phyloP scores from a whole-genome alignment of 2,113 vertebrate species.

The Eulemur macaco region DNA sequence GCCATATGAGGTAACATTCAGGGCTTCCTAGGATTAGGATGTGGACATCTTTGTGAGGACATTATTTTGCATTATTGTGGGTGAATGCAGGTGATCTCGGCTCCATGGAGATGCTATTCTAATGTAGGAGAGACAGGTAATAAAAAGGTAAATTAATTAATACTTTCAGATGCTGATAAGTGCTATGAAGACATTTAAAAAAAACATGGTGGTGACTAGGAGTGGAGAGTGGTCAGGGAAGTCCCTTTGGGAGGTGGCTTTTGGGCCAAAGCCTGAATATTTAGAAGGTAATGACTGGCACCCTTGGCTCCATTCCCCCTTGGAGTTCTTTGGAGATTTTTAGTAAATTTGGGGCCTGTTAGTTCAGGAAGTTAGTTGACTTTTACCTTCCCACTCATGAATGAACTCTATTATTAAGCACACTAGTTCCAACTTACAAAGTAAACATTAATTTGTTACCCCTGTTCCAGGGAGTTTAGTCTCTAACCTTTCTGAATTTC shows the following conservation, averaged over 20 bases:
- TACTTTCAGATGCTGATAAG: neutral
- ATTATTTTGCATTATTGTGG: neutral
- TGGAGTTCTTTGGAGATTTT: neutral
- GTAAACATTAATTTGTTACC: slow-evolving; percentile 4
- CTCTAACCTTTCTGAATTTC: slow-evolving; percentile 3
- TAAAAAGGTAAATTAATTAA: neutral
- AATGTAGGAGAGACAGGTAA: neutral
- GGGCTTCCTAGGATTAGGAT: neutral
- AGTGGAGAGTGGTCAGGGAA: neutral
- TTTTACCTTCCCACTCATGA: neutral
- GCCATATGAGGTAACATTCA: neutral
- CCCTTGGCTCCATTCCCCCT: neutral
- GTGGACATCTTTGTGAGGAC: neutral
- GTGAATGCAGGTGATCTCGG: neutral
- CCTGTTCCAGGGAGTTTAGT: neutral
- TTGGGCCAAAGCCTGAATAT: neutral
- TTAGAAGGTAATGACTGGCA: neutral
- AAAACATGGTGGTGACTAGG: neutral
- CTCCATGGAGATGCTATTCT: neutral
- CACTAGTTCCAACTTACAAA: neutral
- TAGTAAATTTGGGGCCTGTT: neutral
- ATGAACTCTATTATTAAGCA: neutral
- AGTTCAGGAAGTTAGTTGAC: neutral
- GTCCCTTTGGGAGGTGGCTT: neutral
- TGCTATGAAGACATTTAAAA: neutral